These are phyloP conservation scores for Phalloptychus januarius DNA, from an alignment of 2,797 vertebrate species.

Conservation along the genomic window DNA sequence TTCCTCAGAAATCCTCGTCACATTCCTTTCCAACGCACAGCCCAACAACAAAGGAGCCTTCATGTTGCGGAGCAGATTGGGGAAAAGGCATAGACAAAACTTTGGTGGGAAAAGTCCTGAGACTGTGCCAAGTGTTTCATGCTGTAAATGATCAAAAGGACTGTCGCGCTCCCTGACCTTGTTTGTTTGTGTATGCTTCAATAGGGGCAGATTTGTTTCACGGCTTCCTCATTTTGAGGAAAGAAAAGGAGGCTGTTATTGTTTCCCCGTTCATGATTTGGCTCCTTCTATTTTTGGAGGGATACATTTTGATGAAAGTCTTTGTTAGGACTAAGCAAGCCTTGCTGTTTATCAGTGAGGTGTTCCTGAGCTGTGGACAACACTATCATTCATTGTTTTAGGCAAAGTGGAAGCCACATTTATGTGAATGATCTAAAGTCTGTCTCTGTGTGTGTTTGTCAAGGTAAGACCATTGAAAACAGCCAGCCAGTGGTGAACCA, in stretches of 20 bases:
- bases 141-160: constrained; percentile 59
- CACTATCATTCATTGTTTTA: background rate
- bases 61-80: constrained; percentile 75
- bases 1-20: constrained; percentile 81
- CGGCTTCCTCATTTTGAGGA: constrained; percentile 54
- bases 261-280: constrained; percentile 48
- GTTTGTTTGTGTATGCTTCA: constrained; percentile 74
- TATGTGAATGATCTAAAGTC: constrained; percentile 40
- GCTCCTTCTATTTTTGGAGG: constrained; percentile 58
- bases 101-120: constrained; percentile 65
- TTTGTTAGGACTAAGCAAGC: constrained; percentile 47
- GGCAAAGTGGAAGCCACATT: constrained; percentile 14
- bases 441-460: constrained; percentile 51
- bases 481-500: constrained; percentile 70
- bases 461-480: constrained; percentile 78
- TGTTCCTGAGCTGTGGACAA: constrained; percentile 27
- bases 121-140: constrained; percentile 70
- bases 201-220: constrained; percentile 46
- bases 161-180: constrained; percentile 50
- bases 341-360: constrained; percentile 53
- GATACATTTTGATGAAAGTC: constrained; percentile 51
- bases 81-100: constrained; percentile 75
- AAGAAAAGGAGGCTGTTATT: constrained; percentile 56
- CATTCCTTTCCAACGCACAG: constrained; percentile 84
- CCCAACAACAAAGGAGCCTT: constrained; percentile 84